Evolutionary conservation across 2,888 invertebrate genomes (phyloP).

Genomic region (Trimorus sp.): DNA sequence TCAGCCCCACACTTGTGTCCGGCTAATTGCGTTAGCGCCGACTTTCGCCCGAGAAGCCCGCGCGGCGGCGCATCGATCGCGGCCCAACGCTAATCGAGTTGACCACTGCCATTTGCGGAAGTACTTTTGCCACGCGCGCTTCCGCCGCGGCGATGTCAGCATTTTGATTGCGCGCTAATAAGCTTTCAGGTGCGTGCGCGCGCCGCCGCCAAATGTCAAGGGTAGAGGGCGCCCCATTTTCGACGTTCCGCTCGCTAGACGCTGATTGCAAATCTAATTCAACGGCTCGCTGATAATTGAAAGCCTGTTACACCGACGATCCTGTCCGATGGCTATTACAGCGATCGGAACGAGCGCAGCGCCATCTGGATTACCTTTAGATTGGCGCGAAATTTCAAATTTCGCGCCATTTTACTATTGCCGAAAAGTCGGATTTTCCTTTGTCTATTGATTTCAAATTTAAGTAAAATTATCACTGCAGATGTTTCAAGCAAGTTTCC

Average conservation of each 20-base stretch:
- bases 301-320: not conserved
- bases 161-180: constrained; percentile 58
- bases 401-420: no score
- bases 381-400: no score
- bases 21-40: constrained; percentile 40
- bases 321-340: no score
- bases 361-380: no score
- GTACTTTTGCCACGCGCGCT: constrained; percentile 41
- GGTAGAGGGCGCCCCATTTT: not conserved
- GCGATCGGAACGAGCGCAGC: no score
- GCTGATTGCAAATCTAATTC: not conserved
- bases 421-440: no score
- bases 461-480: no score
- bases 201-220: constrained; percentile 40
- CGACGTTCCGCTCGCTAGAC: not conserved
- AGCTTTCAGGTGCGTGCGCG: constrained; percentile 35
- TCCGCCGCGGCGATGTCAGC: constrained; percentile 42
- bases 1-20: constrained; percentile 43
- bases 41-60: constrained; percentile 18
- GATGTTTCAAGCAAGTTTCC: no score
- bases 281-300: not conserved
- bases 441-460: no score
- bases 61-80: constrained; percentile 25
- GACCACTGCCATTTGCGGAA: constrained; percentile 46
- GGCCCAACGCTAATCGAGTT: constrained; percentile 43